These are phyloP conservation scores for Typhlichthys subterraneus DNA, from an alignment of 2,797 vertebrate species.

Conservation along the genomic window DNA sequence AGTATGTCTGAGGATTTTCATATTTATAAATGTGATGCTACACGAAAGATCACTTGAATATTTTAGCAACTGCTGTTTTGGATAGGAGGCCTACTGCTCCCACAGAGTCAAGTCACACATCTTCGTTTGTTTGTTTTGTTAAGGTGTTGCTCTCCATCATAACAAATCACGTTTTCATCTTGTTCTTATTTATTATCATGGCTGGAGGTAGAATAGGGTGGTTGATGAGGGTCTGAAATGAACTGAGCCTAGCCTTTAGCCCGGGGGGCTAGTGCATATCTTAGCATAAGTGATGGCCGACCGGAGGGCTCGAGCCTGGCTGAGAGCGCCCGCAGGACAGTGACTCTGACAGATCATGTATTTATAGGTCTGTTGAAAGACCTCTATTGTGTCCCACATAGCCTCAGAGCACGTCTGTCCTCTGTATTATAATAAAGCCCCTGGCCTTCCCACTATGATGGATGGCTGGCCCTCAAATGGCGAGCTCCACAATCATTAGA, in stretches of 20 bases:
- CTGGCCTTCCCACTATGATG: conserved; percentile 78
- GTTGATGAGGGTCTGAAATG: conserved; percentile 83
- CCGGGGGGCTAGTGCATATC: conserved; percentile 75
- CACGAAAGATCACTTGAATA: conserved; percentile 29
- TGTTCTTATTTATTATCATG: conserved; percentile 80
- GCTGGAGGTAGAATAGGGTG: conserved; percentile 74
- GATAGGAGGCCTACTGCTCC: conserved; percentile 31
- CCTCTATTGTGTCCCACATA: conserved; percentile 85
- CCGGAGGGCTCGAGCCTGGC: conserved; percentile 75
- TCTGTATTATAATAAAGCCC: conserved; percentile 83
- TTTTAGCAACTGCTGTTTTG: conserved; percentile 44
- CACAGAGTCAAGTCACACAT: conserved; percentile 55
- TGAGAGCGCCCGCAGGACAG: conserved; percentile 76
- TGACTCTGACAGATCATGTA: conserved; percentile 83
- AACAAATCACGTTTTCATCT: conserved; percentile 76
- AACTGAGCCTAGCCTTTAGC: conserved; percentile 80
- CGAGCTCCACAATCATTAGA: conserved; percentile 80
- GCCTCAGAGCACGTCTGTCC: conserved; percentile 82
- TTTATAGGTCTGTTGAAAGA: conserved; percentile 86
- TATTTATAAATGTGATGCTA: conserved; percentile 13
- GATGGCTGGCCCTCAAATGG: conserved; percentile 79
- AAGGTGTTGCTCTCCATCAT: conserved; percentile 77
- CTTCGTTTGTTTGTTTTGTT: conserved; percentile 77
- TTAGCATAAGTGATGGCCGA: conserved; percentile 84
- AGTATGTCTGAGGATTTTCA: conserved; percentile 13